Percentiles rank a stretch among this genome's conserved stretches.
Evolutionary conservation across 2,797 vertebrate genomes (phyloP).

Genomic region (Graptemys geographica): DNA sequence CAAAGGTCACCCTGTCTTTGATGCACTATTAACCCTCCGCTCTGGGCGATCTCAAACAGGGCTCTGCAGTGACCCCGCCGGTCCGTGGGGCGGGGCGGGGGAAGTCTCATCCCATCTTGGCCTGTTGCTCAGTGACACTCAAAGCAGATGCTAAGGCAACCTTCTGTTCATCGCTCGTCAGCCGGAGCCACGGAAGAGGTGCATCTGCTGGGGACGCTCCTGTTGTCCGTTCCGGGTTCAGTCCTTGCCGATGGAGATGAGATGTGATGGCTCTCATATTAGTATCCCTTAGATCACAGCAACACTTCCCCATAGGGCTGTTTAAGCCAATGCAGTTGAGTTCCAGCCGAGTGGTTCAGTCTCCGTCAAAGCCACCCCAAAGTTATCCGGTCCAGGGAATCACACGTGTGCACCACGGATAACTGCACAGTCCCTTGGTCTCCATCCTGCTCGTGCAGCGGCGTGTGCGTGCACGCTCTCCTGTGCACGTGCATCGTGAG

Average conservation of each 20-base stretch:
- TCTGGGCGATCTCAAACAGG: background rate
- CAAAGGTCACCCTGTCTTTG: background rate
- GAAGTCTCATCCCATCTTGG: background rate
- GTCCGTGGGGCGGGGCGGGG: background rate
- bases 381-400: background rate
- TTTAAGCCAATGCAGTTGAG: background rate
- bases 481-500: background rate
- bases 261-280: background rate
- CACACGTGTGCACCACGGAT: background rate
- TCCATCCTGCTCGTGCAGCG: background rate
- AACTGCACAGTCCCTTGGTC: background rate
- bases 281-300: background rate
- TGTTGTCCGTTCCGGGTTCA: rapidly evolving
- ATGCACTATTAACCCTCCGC: slow-evolving; percentile 19
- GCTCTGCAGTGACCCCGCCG: background rate
- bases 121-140: background rate
- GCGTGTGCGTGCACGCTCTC: background rate
- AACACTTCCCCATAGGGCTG: background rate
- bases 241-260: background rate
- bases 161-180: no score
- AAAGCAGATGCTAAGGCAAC: background rate
- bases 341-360: background rate
- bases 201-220: no score
- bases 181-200: no score
- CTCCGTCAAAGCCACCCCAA: no score